Percentiles rank a stretch among this genome's conserved stretches.
Evolutionary conservation across 2,113 vertebrate genomes (phyloP).

Genomic region (Psophia crepitans): DNA sequence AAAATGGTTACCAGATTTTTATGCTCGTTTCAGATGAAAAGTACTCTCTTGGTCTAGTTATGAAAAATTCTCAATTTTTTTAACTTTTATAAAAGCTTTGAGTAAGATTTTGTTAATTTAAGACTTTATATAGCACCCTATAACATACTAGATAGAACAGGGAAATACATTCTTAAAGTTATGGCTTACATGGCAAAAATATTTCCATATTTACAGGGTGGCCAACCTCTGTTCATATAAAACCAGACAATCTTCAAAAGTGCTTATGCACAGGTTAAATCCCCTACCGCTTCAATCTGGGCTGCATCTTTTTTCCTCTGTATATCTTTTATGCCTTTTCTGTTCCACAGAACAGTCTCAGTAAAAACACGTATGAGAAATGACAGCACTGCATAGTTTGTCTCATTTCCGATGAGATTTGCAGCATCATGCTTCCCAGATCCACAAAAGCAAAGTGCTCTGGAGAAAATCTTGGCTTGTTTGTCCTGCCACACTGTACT

Average conservation of each 20-base stretch:
- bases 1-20: neutral
- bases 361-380: neutral
- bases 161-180: neutral
- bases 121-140: neutral
- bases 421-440: neutral
- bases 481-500: neutral
- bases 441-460: neutral
- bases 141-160: neutral
- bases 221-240: neutral
- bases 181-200: rapidly evolving
- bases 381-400: neutral
- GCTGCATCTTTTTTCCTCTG: neutral
- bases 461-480: neutral
- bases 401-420: neutral
- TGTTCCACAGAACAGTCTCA: neutral
- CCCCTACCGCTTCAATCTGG: neutral
- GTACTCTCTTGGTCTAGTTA: neutral
- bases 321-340: neutral
- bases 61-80: neutral
- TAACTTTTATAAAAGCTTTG: neutral
- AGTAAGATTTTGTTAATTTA: neutral
- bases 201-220: neutral
- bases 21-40: neutral
- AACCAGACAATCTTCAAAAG: neutral
- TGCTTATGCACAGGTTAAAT: neutral